Conservation (phyloP, 1,140 invertebrate species). For the Caenorhabditis tropicalis region DNA sequence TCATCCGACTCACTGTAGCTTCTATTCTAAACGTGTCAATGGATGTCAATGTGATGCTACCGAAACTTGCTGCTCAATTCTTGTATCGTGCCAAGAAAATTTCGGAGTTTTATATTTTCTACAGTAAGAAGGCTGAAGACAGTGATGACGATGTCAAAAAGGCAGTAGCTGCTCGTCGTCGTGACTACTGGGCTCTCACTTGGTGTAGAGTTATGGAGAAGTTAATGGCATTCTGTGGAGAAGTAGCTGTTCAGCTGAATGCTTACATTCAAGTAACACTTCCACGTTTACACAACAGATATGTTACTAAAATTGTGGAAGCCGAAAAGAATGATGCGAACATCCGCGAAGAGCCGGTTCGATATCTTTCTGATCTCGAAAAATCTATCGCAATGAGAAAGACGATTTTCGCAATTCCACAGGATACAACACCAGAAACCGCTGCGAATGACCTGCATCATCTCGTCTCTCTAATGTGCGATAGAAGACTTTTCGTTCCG, state of each 20-base stretch:
- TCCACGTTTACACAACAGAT: not conserved
- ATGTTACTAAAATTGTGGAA: not conserved
- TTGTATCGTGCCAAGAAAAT: not conserved
- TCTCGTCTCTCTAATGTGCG: not conserved
- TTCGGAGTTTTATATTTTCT: not conserved
- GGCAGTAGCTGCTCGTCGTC: not conserved
- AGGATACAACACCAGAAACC: not conserved
- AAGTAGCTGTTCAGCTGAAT: not conserved
- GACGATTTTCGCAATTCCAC: not conserved
- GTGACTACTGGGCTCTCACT: not conserved
- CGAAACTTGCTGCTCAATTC: not conserved
- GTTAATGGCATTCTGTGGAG: not conserved
- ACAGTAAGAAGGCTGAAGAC: not conserved
- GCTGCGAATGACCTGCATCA: not conserved
- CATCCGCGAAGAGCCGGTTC: not conserved
- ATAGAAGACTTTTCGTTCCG: not conserved
- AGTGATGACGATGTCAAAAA: not conserved
- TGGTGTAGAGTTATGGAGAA: conserved; percentile 20
- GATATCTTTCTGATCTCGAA: not conserved
- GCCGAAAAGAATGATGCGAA: conserved; percentile 9
- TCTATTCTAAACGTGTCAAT: not conserved
- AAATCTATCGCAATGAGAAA: not conserved
- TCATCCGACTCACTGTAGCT: not conserved
- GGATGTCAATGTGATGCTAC: conserved; percentile 14
- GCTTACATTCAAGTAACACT: not conserved